Evolutionary conservation across 2,888 invertebrate genomes (phyloP).

Genomic region (Melanophora roralis): DNA sequence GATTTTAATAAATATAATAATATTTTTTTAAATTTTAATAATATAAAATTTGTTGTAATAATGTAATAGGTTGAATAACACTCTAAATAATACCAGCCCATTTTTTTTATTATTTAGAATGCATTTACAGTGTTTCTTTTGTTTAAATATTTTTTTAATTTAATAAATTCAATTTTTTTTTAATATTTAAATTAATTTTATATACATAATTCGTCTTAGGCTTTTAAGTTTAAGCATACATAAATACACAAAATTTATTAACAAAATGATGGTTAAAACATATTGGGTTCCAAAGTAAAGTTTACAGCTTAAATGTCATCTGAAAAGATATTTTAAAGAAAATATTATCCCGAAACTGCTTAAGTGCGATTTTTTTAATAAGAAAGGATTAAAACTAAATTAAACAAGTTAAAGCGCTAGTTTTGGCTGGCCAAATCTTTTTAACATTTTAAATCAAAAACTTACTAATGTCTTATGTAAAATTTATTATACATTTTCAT

Average conservation of each 20-base stretch:
- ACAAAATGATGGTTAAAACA: neutral
- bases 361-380: too few species aligned
- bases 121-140: neutral
- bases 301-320: conserved; percentile 33
- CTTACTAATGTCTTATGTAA: too few species aligned
- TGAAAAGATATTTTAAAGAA: neutral
- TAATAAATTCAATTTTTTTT: too few species aligned
- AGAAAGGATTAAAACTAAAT: too few species aligned
- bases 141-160: too few species aligned
- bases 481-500: too few species aligned
- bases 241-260: conserved; percentile 42
- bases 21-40: neutral
- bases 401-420: too few species aligned
- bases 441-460: too few species aligned
- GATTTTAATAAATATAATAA: too few species aligned
- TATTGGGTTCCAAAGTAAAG: conserved; percentile 1
- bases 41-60: neutral
- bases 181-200: too few species aligned
- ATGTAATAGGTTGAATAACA: conserved; percentile 24
- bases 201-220: neutral
- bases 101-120: conserved; percentile 57
- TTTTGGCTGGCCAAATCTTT: too few species aligned
- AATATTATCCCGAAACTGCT: too few species aligned
- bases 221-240: conserved; percentile 29
- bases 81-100: conserved; percentile 62